Percentiles rank a stretch among this genome's conserved stretches.
Evolutionary conservation across 2,113 vertebrate genomes (phyloP).

Genomic region (Theristicus caerulescens): DNA sequence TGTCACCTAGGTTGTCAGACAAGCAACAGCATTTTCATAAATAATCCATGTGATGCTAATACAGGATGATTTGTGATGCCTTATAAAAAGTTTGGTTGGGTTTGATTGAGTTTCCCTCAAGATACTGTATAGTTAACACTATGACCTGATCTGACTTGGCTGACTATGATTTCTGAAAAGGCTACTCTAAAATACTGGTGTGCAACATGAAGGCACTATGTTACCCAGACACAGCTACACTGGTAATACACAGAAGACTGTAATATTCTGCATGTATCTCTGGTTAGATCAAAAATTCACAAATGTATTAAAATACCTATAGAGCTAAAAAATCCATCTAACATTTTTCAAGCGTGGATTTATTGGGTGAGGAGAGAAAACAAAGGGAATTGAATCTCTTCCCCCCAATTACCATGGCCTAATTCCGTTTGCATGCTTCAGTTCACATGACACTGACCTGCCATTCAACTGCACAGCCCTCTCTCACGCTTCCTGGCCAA

Average conservation of each 20-base stretch:
- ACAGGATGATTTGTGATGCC: slow-evolving; percentile 64
- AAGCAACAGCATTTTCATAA: slow-evolving; percentile 73
- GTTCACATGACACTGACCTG: slow-evolving; percentile 18
- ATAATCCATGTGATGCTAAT: slow-evolving; percentile 74
- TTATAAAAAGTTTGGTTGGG: slow-evolving; percentile 60
- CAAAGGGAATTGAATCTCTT: not conserved
- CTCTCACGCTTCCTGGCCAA: not conserved
- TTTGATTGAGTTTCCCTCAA: slow-evolving; percentile 58
- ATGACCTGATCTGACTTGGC: not conserved
- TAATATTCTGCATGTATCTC: not conserved
- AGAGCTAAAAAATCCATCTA: not conserved
- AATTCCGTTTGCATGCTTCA: slow-evolving; percentile 7
- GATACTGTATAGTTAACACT: slow-evolving; percentile 9
- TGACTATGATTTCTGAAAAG: not conserved
- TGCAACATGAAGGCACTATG: not conserved
- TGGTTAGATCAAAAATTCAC: slow-evolving; percentile 29
- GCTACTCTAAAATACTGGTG: not conserved
- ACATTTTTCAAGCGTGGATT: not conserved
- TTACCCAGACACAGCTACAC: not conserved
- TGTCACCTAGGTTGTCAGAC: slow-evolving; percentile 72
- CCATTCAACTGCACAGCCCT: not conserved
- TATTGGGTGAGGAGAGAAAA: not conserved
- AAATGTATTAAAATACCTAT: not conserved
- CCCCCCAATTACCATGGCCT: not conserved
- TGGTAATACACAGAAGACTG: not conserved